Conservation (phyloP, 2,113 vertebrate genomes). For the Ammospiza caudacuta region DNA sequence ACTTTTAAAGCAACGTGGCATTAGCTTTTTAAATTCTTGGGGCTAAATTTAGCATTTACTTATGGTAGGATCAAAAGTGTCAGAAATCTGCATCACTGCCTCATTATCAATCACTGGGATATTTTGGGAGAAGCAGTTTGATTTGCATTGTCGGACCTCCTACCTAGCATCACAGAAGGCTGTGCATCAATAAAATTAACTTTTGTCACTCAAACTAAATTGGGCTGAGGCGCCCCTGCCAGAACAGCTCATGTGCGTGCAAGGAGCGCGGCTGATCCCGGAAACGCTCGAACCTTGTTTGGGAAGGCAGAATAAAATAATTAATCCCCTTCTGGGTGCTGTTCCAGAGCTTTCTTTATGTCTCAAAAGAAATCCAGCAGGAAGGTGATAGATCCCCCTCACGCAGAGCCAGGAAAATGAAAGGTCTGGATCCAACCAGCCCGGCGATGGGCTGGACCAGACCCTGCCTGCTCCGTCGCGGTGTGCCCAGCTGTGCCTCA, state of each 20-base stretch:
- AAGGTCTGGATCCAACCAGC: background rate
- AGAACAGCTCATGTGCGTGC: background rate
- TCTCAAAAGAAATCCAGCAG: background rate
- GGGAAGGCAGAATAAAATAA: background rate
- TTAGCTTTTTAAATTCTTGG: background rate
- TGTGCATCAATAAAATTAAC: constrained; percentile 58
- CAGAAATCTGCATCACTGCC: constrained; percentile 35
- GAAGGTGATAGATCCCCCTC: background rate
- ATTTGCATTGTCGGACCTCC: constrained; percentile 55
- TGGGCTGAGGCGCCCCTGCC: constrained; percentile 20
- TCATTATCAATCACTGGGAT: constrained; percentile 59
- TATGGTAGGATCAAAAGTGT: constrained; percentile 53
- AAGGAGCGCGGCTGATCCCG: background rate
- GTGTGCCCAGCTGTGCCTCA: background rate
- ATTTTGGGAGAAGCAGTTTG: constrained; percentile 54
- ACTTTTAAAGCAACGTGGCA: background rate
- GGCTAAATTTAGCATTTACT: constrained; percentile 33
- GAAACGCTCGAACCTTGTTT: background rate
- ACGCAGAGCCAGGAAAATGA: background rate
- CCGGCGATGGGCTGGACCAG: accelerated
- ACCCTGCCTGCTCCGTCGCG: accelerated
- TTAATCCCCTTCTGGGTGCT: background rate
- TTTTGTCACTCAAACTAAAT: constrained; percentile 64
- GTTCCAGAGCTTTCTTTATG: background rate
- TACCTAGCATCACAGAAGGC: constrained; percentile 62